Percentiles rank a stretch among this genome's conserved stretches.
These are phyloP conservation scores for Oreocharis arfaki DNA, from an alignment of 2,113 vertebrate species.

Conservation along the genomic window DNA sequence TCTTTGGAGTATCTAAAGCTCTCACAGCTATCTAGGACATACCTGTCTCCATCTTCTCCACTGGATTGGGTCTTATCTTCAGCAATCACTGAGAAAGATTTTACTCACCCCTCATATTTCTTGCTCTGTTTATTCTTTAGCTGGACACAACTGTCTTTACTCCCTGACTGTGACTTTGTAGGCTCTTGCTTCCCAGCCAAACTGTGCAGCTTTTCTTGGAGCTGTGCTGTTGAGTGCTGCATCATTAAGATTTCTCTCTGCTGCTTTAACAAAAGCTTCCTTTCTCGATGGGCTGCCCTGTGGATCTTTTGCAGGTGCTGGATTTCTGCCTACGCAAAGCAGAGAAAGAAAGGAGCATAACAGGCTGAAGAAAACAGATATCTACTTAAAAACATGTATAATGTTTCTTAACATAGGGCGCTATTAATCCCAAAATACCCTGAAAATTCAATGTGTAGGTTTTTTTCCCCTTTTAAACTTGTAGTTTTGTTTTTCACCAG, in stretches of 20 bases:
- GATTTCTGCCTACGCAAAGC: constrained; percentile 63
- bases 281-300: constrained; percentile 41
- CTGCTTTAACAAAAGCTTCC: constrained; percentile 65
- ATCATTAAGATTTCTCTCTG: constrained; percentile 54
- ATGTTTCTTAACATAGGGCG: not conserved
- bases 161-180: not conserved
- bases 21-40: not conserved
- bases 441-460: not conserved
- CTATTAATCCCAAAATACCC: not conserved
- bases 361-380: not conserved
- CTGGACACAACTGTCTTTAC: not conserved
- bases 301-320: constrained; percentile 29
- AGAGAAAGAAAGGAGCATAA: not conserved
- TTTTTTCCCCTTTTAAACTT: not conserved
- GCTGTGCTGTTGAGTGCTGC: not conserved
- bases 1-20: not conserved
- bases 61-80: not conserved
- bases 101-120: not conserved
- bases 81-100: not conserved
- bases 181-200: not conserved
- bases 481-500: not conserved
- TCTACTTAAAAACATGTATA: not conserved
- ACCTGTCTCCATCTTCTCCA: not conserved
- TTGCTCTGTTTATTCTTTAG: not conserved
- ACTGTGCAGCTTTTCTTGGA: constrained; percentile 25